Base-by-base conservation (phyloP, 1,140 invertebrate genomes). In the Epicauta chinensis region DNA sequence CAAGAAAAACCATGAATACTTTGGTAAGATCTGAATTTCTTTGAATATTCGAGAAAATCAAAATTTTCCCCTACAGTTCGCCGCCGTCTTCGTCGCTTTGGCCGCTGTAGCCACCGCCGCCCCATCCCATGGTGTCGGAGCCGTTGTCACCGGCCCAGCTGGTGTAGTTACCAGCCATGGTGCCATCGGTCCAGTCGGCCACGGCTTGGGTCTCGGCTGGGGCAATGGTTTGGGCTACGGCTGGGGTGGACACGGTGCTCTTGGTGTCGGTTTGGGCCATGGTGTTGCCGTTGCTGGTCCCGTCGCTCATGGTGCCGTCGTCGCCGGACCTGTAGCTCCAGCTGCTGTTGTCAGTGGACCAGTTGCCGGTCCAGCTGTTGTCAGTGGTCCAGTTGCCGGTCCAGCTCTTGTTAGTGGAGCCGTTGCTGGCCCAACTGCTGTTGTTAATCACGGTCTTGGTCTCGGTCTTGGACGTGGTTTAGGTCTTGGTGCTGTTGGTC, bases 391-490 rank as follows among this genome's bases (percentile, higher is more conserved):
- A 16, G 53, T 36, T 7, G 12, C 36, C 32, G 48, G 16, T 39
- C 41, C 23, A 23, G 4, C 23, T 23, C 4, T 23, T 23, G 4
- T 23, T 23, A 7, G 4, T 2, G 23, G 23, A 5, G 23, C 4
- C 13, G 17, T 41, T 23, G 30, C 40, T 36, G 29, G 53, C 29
- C 43, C 51, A n/a, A n/a, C n/a, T 38, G 58, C 50, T 44, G 43
- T 54, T 39, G 12, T 46, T 14, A 54, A 40, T 37, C n/a, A n/a
- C n/a, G 46, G 49, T 38, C 30, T 32, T 11, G 54, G 47, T 36
- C 38, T 59, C 12, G 32, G 57, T 43, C 42, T 61, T 30, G 60
- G 60, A 47, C 55, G 51, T 10, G 38, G 16, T 29, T 29, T 53
- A 15, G 53, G 34, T 3, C 10, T 29, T 35, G 45, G 45, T 16